Evolutionary conservation across 2,113 vertebrate species (phyloP).

Genomic region (Bos taurus): ARS-UCD2.0 NC_037329.1:48883501-48884000

Average conservation of each 20-base stretch:
- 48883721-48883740: not conserved
- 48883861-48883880: not conserved
- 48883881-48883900: not conserved
- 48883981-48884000: not conserved
- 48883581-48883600: not conserved
- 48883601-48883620: not conserved
- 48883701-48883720: not conserved
- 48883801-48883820: not conserved
- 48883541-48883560: not conserved
- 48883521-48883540: not conserved
- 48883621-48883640: not conserved
- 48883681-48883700: not conserved
- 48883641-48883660: not conserved
- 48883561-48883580: not conserved
- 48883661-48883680: not conserved
- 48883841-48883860: not conserved
- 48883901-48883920: not conserved
- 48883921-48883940: not conserved
- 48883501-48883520: not conserved
- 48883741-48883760: not conserved
- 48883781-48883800: not conserved
- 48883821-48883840: not conserved
- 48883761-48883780: not conserved
- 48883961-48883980: not conserved
- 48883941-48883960: not conserved